These are phyloP conservation scores for Macroglossus sobrinus DNA, from an alignment of 2,113 vertebrate genomes.

Conservation along the genomic window DNA sequence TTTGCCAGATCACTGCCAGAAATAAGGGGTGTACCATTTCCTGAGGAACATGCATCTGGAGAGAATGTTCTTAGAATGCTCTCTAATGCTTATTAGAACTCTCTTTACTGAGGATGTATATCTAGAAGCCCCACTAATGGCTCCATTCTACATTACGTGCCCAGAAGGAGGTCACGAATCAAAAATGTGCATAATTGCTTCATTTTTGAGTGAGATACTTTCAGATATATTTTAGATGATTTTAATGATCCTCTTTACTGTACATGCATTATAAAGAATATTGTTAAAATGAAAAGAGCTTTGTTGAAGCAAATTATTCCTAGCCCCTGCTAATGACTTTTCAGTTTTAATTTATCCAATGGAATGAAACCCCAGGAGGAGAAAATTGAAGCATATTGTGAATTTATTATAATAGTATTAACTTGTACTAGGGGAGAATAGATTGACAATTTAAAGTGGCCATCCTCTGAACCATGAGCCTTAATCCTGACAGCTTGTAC, in stretches of 20 bases:
- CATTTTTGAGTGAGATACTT: background rate
- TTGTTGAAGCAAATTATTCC: constrained; percentile 9
- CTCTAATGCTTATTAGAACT: background rate
- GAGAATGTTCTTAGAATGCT: background rate
- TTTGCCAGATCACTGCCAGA: background rate
- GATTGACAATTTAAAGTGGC: constrained; percentile 7
- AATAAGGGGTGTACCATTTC: background rate
- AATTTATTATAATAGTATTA: constrained; percentile 44
- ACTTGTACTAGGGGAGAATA: background rate
- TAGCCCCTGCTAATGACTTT: background rate
- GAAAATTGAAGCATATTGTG: constrained; percentile 32
- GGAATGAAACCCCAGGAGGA: constrained; percentile 25
- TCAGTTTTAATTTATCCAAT: constrained; percentile 24
- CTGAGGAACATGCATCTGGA: background rate
- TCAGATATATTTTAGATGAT: background rate
- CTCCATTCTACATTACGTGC: background rate
- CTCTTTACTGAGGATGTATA: background rate
- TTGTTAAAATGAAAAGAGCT: constrained; percentile 29
- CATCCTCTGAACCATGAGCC: background rate
- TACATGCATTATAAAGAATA: background rate
- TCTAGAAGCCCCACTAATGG: background rate
- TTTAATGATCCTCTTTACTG: background rate
- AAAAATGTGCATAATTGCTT: background rate
- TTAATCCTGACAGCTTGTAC: background rate
- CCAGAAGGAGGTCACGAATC: background rate